phyloP scores from a whole-genome alignment of 2,888 invertebrate species.

The Linyphia triangularis region DNA sequence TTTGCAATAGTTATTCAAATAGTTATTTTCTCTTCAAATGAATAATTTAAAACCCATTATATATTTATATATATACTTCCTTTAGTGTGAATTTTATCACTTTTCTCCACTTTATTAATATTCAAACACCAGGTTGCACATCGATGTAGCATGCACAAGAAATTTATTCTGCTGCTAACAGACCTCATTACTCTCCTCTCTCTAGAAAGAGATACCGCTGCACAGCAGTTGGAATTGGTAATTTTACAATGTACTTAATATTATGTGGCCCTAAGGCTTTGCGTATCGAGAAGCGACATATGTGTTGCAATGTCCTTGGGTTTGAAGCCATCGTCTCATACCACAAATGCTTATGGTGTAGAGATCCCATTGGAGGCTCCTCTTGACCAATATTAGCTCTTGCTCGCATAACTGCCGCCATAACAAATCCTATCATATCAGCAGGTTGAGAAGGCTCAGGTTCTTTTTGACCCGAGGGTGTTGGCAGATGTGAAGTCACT shows the following conservation, averaged over 20 bases:
- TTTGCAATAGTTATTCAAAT: no score
- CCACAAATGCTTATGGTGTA: slow-evolving; percentile 77
- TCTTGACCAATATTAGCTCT: no score
- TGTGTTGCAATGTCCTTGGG: slow-evolving; percentile 79
- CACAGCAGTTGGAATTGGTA: slow-evolving; percentile 78
- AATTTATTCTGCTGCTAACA: no score
- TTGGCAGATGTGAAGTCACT: slow-evolving; percentile 21
- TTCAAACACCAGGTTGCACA: no score
- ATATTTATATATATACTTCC: no score
- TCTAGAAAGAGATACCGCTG: slow-evolving; percentile 78
- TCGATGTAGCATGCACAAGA: no score
- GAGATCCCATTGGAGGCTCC: not conserved
- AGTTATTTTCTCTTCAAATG: no score
- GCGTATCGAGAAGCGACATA: slow-evolving; percentile 78
- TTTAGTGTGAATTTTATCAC: no score
- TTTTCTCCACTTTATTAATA: no score
- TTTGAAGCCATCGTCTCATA: slow-evolving; percentile 78
- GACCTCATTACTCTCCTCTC: slow-evolving; percentile 47
- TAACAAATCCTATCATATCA: no score
- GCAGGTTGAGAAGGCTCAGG: not conserved
- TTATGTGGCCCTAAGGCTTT: slow-evolving; percentile 77
- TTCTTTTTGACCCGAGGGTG: not conserved
- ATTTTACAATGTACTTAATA: slow-evolving; percentile 77
- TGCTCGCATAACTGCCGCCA: no score
- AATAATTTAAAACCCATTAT: no score